Conservation (phyloP, 2,888 invertebrate genomes). For the Drosophila histrio region DNA sequence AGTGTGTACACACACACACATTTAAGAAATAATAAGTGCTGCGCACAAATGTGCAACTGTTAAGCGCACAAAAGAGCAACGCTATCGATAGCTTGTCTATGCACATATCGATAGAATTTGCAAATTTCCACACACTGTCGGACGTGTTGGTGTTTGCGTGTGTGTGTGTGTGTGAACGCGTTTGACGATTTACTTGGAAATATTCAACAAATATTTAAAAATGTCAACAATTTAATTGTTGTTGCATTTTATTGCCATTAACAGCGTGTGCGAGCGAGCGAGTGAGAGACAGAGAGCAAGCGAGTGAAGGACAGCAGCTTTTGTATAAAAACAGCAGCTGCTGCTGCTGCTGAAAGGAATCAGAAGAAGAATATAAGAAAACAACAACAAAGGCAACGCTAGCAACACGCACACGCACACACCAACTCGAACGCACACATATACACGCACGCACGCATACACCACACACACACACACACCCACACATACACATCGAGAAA, state of each 20-base stretch:
- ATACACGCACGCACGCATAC: slow-evolving; percentile 34
- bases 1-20: slow-evolving; percentile 35
- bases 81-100: slow-evolving; percentile 18
- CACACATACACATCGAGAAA: slow-evolving; percentile 30
- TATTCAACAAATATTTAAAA: slow-evolving; percentile 35
- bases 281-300: slow-evolving; percentile 2
- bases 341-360: slow-evolving; percentile 14
- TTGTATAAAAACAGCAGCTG: slow-evolving; percentile 29
- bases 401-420: slow-evolving; percentile 32
- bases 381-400: slow-evolving; percentile 44
- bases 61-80: background rate
- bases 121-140: slow-evolving; percentile 28
- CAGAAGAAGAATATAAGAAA: background rate
- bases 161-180: slow-evolving; percentile 52
- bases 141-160: slow-evolving; percentile 45
- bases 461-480: slow-evolving; percentile 15
- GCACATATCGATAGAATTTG: slow-evolving; percentile 6
- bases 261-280: slow-evolving; percentile 19
- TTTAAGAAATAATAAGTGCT: no score
- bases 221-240: slow-evolving; percentile 49
- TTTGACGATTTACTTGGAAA: slow-evolving; percentile 30
- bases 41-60: slow-evolving; percentile 1
- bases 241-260: slow-evolving; percentile 26
- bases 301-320: slow-evolving; percentile 5
- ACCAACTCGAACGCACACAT: slow-evolving; percentile 37